Evolutionary conservation across 2,888 invertebrate genomes (phyloP).

Genomic region (Thymelicus acteon): DNA sequence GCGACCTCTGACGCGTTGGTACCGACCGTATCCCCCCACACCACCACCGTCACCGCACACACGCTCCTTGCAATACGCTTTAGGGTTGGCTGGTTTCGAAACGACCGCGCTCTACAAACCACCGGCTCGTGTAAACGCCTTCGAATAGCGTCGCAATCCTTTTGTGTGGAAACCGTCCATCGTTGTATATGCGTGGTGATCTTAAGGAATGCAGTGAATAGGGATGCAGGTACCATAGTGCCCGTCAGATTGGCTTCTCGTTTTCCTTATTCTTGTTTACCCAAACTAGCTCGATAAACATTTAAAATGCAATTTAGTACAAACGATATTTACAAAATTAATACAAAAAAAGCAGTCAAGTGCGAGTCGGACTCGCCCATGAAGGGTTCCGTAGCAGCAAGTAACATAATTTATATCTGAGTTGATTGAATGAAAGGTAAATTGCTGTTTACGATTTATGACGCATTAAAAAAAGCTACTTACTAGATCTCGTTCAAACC

Average conservation of each 20-base stretch:
- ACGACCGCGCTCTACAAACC: slow-evolving; percentile 31
- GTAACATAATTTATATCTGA: too few relatives aligned
- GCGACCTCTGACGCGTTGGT: slow-evolving; percentile 76
- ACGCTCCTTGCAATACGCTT: slow-evolving; percentile 35
- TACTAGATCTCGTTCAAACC: too few relatives aligned
- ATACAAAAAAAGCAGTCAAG: too few relatives aligned
- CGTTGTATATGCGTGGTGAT: not conserved
- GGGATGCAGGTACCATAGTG: not conserved
- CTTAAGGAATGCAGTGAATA: slow-evolving; percentile 15
- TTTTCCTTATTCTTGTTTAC: not conserved
- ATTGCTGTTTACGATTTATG: too few relatives aligned
- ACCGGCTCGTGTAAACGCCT: slow-evolving; percentile 23
- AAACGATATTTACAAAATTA: too few relatives aligned
- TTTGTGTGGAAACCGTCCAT: slow-evolving; percentile 12
- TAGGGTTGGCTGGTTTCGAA: slow-evolving; percentile 35
- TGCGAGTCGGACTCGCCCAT: too few relatives aligned
- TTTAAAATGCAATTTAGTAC: too few relatives aligned
- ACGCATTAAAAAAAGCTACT: too few relatives aligned
- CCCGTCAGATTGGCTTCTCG: slow-evolving; percentile 2
- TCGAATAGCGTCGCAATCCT: slow-evolving; percentile 22
- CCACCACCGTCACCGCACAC: not conserved
- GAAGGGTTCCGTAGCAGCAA: too few relatives aligned
- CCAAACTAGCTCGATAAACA: too few relatives aligned
- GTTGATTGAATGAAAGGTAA: too few relatives aligned
- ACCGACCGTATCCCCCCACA: slow-evolving; percentile 55